Percentiles rank a stretch among this genome's conserved stretches.
phyloP scores from a whole-genome alignment of 2,888 invertebrate genomes.

The Tortrix viridana region DNA sequence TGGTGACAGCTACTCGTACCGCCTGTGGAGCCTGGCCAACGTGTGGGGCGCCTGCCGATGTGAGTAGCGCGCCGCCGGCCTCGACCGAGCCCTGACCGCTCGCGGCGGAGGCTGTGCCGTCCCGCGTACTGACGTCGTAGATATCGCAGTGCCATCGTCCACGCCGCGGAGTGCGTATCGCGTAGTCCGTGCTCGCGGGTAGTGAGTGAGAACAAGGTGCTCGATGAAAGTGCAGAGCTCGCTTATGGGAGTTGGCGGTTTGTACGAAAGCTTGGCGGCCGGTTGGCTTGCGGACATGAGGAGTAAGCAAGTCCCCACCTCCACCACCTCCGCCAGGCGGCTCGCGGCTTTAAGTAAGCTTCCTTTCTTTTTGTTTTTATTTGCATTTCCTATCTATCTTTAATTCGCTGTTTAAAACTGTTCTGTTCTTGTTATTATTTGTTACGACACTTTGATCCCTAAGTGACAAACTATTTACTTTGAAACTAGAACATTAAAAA shows the following conservation, averaged over 20 bases:
- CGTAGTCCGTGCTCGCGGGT: constrained; percentile 50
- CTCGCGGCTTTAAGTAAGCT: constrained; percentile 83
- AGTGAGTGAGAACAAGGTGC: constrained; percentile 67
- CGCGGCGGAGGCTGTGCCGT: constrained; percentile 66
- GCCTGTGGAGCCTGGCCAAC: constrained; percentile 90
- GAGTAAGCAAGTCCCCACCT: constrained; percentile 82
- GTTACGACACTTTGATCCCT: constrained; percentile 37
- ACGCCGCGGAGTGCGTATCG: constrained; percentile 57
- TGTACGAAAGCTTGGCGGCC: constrained; percentile 80
- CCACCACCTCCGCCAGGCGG: constrained; percentile 82
- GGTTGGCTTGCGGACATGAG: constrained; percentile 81
- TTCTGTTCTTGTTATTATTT: constrained; percentile 44
- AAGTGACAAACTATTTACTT: constrained; percentile 10
- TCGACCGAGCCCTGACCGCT: constrained; percentile 52
- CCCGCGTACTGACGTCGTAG: constrained; percentile 63
- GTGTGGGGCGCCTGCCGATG: constrained; percentile 90
- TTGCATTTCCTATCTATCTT: constrained; percentile 63
- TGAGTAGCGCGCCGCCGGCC: constrained; percentile 81
- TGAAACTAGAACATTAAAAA: background rate
- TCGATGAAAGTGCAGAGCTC: constrained; percentile 80
- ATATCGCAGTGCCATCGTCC: constrained; percentile 46
- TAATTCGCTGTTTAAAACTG: constrained; percentile 44
- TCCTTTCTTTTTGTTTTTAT: constrained; percentile 79
- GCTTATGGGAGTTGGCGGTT: constrained; percentile 82
- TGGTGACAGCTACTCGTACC: constrained; percentile 90